Evolutionary conservation across 2,113 vertebrate species (phyloP).

Genomic region (Oreocharis arfaki): DNA sequence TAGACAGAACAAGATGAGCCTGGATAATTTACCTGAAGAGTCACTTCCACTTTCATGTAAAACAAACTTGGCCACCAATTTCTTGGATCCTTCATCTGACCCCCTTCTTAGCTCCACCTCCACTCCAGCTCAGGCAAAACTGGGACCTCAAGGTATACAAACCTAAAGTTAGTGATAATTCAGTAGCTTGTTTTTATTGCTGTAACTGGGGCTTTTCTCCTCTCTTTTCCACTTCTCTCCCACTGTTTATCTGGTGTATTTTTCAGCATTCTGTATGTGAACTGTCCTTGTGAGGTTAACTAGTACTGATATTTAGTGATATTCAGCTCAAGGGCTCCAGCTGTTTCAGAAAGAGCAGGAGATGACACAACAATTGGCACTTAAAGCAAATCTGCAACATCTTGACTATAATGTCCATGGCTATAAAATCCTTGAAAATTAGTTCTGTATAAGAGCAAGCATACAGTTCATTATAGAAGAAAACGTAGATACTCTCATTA

Average conservation of each 20-base stretch:
- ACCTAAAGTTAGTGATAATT: background rate
- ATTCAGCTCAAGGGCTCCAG: background rate
- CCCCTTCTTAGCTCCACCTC: constrained; percentile 78
- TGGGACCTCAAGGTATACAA: constrained; percentile 79
- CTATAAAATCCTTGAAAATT: background rate
- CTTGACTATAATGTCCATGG: background rate
- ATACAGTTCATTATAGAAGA: background rate
- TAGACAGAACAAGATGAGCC: constrained; percentile 73
- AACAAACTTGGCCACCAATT: constrained; percentile 60
- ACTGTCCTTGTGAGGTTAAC: background rate
- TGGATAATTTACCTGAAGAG: constrained; percentile 83
- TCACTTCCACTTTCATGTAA: constrained; percentile 74
- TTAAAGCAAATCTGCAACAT: background rate
- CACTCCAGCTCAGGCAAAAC: constrained; percentile 74
- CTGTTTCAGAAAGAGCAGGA: background rate
- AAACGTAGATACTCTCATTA: background rate
- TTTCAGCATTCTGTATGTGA: background rate
- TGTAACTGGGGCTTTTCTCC: background rate
- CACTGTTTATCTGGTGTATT: background rate
- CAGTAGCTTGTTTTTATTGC: background rate
- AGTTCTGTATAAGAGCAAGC: background rate
- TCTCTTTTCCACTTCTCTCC: background rate
- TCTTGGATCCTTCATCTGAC: constrained; percentile 78
- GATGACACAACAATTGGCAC: background rate
- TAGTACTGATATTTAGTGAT: background rate